Percentiles rank a stretch among this genome's conserved stretches.
Conservation (phyloP, 2,113 vertebrate species). For the Bos indicus region DNA sequence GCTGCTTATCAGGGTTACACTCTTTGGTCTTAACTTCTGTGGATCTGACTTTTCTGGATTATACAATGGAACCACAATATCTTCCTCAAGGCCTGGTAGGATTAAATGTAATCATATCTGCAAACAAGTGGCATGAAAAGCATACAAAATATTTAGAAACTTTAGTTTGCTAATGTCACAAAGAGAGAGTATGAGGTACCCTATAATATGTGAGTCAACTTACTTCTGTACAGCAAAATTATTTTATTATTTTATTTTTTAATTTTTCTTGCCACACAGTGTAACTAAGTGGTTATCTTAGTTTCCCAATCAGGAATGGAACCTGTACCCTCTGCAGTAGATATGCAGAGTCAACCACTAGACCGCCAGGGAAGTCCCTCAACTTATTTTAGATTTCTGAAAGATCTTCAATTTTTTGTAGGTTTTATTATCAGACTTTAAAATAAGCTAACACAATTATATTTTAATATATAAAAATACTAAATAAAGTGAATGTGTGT, state of each 20-base stretch:
- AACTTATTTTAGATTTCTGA: not conserved
- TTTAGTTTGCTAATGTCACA: not conserved
- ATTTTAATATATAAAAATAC: not conserved
- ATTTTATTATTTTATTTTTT: not conserved
- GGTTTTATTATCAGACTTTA: not conserved
- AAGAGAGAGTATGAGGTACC: not conserved
- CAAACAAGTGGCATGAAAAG: not conserved
- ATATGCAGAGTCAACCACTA: not conserved
- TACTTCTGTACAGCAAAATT: not conserved
- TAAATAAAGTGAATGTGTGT: not conserved
- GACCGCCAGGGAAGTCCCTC: not conserved
- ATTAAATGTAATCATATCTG: not conserved
- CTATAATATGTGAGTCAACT: not conserved
- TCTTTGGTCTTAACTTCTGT: not conserved
- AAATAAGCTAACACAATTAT: not conserved
- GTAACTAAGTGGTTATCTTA: not conserved
- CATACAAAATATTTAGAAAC: not conserved
- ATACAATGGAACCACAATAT: not conserved
- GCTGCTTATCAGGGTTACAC: not conserved
- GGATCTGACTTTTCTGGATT: not conserved
- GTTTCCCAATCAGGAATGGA: not conserved
- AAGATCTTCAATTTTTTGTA: not conserved
- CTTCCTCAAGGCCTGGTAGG: not conserved
- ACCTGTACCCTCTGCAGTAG: rapidly evolving
- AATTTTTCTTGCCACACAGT: not conserved